Conservation (phyloP, 2,888 invertebrate species). For the Epirrita christyi region DNA sequence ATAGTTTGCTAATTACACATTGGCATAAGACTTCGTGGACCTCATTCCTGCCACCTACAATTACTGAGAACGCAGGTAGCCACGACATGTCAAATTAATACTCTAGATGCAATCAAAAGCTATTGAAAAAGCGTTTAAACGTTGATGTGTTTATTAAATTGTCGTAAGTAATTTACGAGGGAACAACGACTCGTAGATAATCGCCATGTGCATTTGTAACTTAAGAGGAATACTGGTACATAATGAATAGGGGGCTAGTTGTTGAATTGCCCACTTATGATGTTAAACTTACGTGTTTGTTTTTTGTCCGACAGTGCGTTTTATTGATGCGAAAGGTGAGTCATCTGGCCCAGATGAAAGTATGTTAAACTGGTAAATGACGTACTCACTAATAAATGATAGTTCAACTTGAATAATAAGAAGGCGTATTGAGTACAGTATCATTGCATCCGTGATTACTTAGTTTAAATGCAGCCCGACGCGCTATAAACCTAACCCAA, state of each 20-base stretch:
- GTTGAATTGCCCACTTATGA: conserved; percentile 26
- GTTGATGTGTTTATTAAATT: conserved; percentile 82
- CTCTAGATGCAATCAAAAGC: conserved; percentile 67
- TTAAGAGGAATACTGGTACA: conserved; percentile 20
- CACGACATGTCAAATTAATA: conserved; percentile 73
- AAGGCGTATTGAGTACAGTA: conserved; percentile 23
- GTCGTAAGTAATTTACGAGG: conserved; percentile 74
- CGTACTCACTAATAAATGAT: background rate
- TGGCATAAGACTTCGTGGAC: conserved; percentile 9
- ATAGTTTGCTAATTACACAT: conserved; percentile 39
- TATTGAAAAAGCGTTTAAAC: conserved; percentile 76
- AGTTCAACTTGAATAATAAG: conserved; percentile 6
- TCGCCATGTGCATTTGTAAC: conserved; percentile 44
- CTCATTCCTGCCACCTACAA: conserved; percentile 51
- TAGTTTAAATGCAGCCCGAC: conserved; percentile 40
- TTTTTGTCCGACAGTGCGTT: conserved; percentile 16
- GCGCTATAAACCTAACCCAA: conserved; percentile 39
- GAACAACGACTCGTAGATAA: conserved; percentile 49
- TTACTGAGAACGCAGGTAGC: conserved; percentile 65
- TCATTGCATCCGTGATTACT: conserved; percentile 33
- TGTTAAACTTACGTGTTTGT: conserved; percentile 19
- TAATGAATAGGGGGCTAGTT: conserved; percentile 27
- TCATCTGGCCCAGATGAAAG: no score
- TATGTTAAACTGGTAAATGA: no score
- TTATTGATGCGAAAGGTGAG: conserved; percentile 13